Conservation (phyloP, 2,113 vertebrate species). For the Tychaedon coryphoeus region DNA sequence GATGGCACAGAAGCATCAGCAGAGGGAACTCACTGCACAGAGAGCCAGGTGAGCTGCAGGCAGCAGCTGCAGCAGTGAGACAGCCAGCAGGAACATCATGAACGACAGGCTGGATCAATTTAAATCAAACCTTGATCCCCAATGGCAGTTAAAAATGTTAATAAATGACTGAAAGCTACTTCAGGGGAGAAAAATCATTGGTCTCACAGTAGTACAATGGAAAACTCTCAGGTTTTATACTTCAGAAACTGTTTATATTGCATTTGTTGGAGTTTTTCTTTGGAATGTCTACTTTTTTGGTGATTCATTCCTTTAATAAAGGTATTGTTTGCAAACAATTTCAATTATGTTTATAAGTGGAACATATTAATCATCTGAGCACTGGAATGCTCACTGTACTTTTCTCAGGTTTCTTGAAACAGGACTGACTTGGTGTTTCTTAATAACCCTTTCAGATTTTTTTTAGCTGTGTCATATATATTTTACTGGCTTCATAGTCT, state of each 20-base stretch:
- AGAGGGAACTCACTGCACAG: fast-evolving
- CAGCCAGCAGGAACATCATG: background rate
- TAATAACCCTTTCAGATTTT: background rate
- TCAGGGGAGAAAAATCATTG: background rate
- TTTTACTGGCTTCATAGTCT: background rate
- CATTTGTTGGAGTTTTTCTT: background rate
- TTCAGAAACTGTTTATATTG: background rate
- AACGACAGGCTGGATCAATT: background rate
- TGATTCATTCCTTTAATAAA: background rate
- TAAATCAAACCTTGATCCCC: background rate
- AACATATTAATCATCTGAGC: background rate
- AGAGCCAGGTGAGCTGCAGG: background rate
- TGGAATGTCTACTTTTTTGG: background rate
- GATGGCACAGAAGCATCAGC: background rate
- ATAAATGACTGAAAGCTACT: background rate
- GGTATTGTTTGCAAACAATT: background rate
- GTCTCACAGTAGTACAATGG: background rate
- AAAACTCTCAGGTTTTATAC: background rate
- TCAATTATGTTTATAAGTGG: background rate
- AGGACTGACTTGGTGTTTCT: background rate
- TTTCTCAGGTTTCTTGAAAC: background rate
- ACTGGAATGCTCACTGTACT: background rate
- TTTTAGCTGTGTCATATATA: background rate
- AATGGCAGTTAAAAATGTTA: background rate
- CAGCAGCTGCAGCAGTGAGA: background rate